A percentile compares a stretch with the other conserved stretches of the same genome.
phyloP scores from a whole-genome alignment of 2,888 invertebrate species.

The Gisinianus flammeolus region DNA sequence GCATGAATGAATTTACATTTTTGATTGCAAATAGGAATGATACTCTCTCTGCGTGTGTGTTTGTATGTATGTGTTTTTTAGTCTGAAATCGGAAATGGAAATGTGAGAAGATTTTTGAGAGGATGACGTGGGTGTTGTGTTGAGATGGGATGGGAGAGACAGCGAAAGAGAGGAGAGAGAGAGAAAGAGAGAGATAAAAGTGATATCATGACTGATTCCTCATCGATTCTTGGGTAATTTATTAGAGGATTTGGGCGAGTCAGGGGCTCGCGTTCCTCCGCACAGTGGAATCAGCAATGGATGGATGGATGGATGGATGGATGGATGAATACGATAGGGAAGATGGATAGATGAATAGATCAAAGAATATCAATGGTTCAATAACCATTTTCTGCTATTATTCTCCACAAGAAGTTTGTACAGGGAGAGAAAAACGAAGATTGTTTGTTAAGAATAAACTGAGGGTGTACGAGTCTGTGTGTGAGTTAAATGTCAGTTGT shows the following conservation, averaged over 20 bases:
- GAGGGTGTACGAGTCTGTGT: not conserved
- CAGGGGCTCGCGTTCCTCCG: slow-evolving; percentile 26
- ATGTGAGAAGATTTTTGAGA: not conserved
- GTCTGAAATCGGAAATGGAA: not conserved
- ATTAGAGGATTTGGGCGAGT: slow-evolving; percentile 41
- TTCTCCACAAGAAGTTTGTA: not conserved
- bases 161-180: not conserved
- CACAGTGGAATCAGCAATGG: slow-evolving; percentile 27
- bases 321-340: slow-evolving; percentile 2
- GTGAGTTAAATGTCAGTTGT: slow-evolving; percentile 23
- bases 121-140: not conserved
- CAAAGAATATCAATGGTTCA: slow-evolving; percentile 33
- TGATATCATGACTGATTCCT: slow-evolving; percentile 36
- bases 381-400: slow-evolving; percentile 35
- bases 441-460: slow-evolving; percentile 9
- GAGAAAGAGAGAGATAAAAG: slow-evolving; percentile 8
- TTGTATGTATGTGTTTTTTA: not conserved
- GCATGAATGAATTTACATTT: too few species aligned
- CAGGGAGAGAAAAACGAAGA: slow-evolving; percentile 9
- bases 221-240: slow-evolving; percentile 40
- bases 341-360: slow-evolving; percentile 19
- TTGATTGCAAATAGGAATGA: too few species aligned
- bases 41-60: too few species aligned
- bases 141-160: not conserved
- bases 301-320: slow-evolving; percentile 14